phyloP scores from a whole-genome alignment of 2,888 invertebrate species.

The Tortricodes alternella region DNA sequence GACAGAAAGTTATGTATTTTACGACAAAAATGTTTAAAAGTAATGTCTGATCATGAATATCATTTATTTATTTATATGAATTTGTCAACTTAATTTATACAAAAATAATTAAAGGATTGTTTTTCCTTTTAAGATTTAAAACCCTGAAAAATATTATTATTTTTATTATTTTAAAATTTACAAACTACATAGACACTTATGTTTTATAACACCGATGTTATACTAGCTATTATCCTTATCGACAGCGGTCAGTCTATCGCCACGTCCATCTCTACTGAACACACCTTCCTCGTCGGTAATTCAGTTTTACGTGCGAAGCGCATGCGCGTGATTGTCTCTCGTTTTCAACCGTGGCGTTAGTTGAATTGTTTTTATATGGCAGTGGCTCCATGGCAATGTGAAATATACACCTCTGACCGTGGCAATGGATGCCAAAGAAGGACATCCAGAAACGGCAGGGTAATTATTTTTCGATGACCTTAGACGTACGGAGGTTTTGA shows the following conservation, averaged over 20 bases:
- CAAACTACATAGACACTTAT: no score
- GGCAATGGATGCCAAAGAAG: conserved; percentile 56
- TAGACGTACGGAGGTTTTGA: conserved; percentile 27
- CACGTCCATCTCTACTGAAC: conserved; percentile 49
- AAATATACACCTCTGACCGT: conserved; percentile 68
- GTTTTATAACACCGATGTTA: no score
- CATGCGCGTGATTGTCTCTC: conserved; percentile 71
- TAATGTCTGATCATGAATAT: no score
- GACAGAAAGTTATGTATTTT: no score
- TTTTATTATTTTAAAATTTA: no score
- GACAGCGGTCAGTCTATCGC: conserved; percentile 17
- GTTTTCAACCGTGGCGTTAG: conserved; percentile 41
- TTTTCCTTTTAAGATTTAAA: no score
- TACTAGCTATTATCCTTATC: not conserved
- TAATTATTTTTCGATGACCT: conserved; percentile 53
- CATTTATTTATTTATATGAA: no score
- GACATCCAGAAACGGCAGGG: conserved; percentile 65
- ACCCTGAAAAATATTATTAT: no score
- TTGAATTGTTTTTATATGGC: conserved; percentile 74
- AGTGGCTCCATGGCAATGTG: conserved; percentile 72
- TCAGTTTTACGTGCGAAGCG: conserved; percentile 72
- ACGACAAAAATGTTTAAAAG: no score
- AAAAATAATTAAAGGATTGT: no score
- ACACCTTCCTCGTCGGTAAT: conserved; percentile 61
- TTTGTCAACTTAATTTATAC: no score